Base-by-base conservation (phyloP, 2,113 vertebrate species). In the Neoarius graeffei region DNA sequence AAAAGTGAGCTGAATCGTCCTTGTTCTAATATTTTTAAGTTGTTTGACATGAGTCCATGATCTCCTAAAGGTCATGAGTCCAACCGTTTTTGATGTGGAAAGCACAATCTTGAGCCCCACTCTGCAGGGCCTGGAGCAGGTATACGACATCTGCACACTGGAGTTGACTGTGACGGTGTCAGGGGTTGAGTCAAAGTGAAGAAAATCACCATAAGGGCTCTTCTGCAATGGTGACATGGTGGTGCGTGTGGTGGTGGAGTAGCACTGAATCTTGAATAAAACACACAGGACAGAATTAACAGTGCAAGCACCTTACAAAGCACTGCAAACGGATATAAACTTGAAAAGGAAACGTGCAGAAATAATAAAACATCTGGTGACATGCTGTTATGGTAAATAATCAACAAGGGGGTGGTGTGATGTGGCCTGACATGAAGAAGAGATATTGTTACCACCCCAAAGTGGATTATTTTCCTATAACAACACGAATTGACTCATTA, bases 121-220 rank as follows among this genome's bases (percentile, higher is more conserved):
- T 19, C 93, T 90, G 90, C 98, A 99, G 57, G 97, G 96, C 91
- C 93, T 91, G 42, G 96, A 96, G 93, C 98, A 99, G 27, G 92
- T 93, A 91, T 97, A 98, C 19, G 92, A 93, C 73, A 99, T 94
- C 0, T 88, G 95, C 91, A 97, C 94, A 56, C 93, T 94, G 4
- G 96, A 96, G 82, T 94, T 92, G 5, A 96, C 95, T 62, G 90
- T 91, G 71, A 97, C 94, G 62, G 89, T 93, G 82, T 95, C 97
- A 91, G 97, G 96, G 23, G 92, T 93, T 60, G 95, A 90, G 15
- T 94, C 93, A 87, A 99, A 96, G 83, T 90, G 92, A 87, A 99
- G 95, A 81, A 96, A 97, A 94, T 96, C 96, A 86, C 89, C 91
- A 15, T 92, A 91, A 85, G 59, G 60, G 83, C 88, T 17, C 2